These are phyloP conservation scores for Torymus texanus DNA, from an alignment of 2,888 invertebrate genomes.

Conservation along the genomic window DNA sequence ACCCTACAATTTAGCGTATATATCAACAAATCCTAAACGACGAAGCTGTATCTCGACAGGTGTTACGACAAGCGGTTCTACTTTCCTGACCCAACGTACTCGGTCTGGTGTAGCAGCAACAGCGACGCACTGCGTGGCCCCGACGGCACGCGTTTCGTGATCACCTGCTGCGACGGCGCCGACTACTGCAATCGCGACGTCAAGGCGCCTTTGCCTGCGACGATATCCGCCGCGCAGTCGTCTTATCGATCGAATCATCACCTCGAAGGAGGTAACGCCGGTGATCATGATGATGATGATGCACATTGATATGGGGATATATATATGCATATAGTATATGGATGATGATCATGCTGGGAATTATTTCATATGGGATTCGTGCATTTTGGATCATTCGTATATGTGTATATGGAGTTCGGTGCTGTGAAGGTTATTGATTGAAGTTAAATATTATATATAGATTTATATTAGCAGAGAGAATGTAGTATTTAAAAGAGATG, in stretches of 20 bases:
- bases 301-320: too few species aligned
- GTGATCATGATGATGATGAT: too few species aligned
- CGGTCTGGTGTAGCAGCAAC: conserved; percentile 71
- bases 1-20: not conserved
- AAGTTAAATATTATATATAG: too few species aligned
- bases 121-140: conserved; percentile 67
- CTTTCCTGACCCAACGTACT: conserved; percentile 71
- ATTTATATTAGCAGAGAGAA: too few species aligned
- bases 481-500: too few species aligned
- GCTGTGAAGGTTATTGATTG: conserved; percentile 7
- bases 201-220: conserved; percentile 76
- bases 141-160: conserved; percentile 81
- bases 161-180: conserved; percentile 86
- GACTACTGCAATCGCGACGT: conserved; percentile 85
- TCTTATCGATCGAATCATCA: conserved; percentile 66
- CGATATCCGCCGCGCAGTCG: conserved; percentile 63
- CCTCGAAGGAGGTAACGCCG: conserved; percentile 70
- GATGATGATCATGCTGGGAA: too few species aligned
- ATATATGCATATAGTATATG: too few species aligned
- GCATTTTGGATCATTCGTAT: not conserved
- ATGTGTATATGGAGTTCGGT: not conserved
- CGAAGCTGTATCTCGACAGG: conserved; percentile 66
- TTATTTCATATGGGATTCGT: not conserved
- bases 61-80: conserved; percentile 72
- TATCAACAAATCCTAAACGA: conserved; percentile 54